These are phyloP conservation scores for Blomia tropicalis DNA, from an alignment of 2,888 invertebrate genomes.

Conservation along the genomic window DNA sequence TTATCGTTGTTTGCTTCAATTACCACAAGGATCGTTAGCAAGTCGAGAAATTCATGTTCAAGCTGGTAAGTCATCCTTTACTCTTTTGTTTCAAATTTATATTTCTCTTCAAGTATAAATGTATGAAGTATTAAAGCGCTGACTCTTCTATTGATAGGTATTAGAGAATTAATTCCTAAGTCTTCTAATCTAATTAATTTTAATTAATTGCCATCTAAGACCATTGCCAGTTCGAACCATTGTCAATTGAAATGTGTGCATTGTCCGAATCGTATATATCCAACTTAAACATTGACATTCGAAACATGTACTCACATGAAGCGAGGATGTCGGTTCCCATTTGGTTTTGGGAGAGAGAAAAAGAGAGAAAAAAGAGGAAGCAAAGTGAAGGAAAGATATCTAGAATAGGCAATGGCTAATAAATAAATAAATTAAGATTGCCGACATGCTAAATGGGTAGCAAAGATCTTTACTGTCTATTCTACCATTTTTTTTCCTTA, in stretches of 20 bases:
- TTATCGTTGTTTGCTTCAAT: slow-evolving; percentile 6
- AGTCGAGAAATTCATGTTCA: slow-evolving; percentile 5
- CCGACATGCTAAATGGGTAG: background rate
- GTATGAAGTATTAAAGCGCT: background rate
- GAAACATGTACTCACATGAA: background rate
- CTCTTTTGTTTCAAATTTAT: background rate
- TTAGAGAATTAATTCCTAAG: no score
- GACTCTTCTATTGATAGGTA: no score
- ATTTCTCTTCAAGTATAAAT: background rate
- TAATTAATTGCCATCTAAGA: no score
- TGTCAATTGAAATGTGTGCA: slow-evolving; percentile 2
- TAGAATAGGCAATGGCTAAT: background rate
- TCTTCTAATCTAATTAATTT: no score
- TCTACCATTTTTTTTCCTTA: no score
- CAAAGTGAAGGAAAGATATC: background rate
- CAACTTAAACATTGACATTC: slow-evolving; percentile 11
- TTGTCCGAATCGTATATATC: no score
- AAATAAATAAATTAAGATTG: slow-evolving; percentile 2
- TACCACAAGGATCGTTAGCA: background rate
- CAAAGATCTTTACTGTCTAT: no score
- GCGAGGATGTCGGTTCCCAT: background rate
- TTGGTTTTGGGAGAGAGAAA: no score
- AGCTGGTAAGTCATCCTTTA: background rate
- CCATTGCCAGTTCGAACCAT: no score
- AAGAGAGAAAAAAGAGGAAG: no score